Conservation (phyloP, 2,113 vertebrate genomes). For the Procapra przewalskii region DNA sequence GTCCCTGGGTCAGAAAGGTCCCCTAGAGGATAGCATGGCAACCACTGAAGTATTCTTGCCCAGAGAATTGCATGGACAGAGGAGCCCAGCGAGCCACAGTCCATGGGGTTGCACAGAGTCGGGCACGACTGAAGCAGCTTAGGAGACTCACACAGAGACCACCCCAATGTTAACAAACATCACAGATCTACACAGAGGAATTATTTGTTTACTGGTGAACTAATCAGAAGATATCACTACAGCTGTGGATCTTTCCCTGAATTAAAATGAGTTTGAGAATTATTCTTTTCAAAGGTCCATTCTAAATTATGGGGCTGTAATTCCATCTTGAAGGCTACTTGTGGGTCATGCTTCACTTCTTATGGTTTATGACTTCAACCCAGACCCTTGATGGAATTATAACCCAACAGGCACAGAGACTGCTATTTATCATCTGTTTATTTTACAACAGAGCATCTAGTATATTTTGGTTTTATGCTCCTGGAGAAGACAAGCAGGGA, state of each 20-base stretch:
- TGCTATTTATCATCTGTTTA: conserved; percentile 67
- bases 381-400: conserved; percentile 47
- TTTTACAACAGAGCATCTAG: conserved; percentile 55
- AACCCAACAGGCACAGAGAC: conserved; percentile 45
- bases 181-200: neutral
- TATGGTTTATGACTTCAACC: conserved; percentile 69
- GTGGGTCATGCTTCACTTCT: conserved; percentile 61
- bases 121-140: neutral
- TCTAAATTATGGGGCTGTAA: conserved; percentile 44
- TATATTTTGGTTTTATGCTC: conserved; percentile 57
- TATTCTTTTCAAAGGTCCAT: conserved; percentile 51
- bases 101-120: neutral
- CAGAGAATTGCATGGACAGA: neutral
- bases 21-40: neutral
- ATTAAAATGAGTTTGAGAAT: conserved; percentile 35
- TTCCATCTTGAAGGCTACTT: conserved; percentile 55
- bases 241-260: neutral
- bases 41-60: neutral
- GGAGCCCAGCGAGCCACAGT: neutral
- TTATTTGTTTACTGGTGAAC: neutral
- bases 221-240: neutral
- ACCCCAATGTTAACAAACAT: neutral
- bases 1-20: neutral
- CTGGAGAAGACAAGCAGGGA: conserved; percentile 29
- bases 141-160: neutral